phyloP scores from a whole-genome alignment of 2,113 vertebrate genomes.

The Pseudolaguvia tuberculata region DNA sequence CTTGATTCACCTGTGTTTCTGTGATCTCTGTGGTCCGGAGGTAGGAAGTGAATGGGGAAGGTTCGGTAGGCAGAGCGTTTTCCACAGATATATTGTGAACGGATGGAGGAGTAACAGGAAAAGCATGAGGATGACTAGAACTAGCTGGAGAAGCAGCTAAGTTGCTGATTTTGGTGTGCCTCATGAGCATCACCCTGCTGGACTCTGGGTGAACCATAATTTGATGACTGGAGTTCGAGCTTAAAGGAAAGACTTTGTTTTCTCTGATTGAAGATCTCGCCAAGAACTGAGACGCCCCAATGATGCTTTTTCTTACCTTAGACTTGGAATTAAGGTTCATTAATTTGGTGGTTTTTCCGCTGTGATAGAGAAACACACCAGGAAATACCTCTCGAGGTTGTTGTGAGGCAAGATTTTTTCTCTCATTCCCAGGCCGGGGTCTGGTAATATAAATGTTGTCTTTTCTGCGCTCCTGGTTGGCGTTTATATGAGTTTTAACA shows the following conservation, averaged over 20 bases:
- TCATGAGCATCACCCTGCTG: conserved; percentile 52
- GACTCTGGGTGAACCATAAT: conserved; percentile 44
- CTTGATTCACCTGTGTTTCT: conserved; percentile 59
- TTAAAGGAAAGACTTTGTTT: conserved; percentile 53
- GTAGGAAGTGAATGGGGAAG: conserved; percentile 74
- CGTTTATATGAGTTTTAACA: conserved; percentile 16
- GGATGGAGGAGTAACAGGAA: neutral
- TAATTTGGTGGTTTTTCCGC: conserved; percentile 69
- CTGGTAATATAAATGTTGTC: conserved; percentile 87
- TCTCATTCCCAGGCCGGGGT: conserved; percentile 70
- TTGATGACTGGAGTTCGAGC: conserved; percentile 58
- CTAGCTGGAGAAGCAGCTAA: conserved; percentile 37
- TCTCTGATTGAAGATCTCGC: conserved; percentile 58
- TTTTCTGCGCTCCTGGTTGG: conserved; percentile 58
- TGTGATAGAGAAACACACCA: conserved; percentile 78
- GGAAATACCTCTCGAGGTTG: conserved; percentile 75
- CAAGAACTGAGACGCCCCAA: conserved; percentile 61
- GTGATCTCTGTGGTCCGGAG: conserved; percentile 76
- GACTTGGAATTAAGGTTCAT: conserved; percentile 69
- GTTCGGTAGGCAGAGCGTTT: conserved; percentile 37
- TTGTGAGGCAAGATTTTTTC: conserved; percentile 52
- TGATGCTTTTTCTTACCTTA: conserved; percentile 49
- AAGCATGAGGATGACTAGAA: conserved; percentile 12
- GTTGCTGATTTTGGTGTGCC: conserved; percentile 42
- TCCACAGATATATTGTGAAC: conserved; percentile 61